Conservation (phyloP, 2,797 vertebrate species). For the Scleropages formosus region DNA sequence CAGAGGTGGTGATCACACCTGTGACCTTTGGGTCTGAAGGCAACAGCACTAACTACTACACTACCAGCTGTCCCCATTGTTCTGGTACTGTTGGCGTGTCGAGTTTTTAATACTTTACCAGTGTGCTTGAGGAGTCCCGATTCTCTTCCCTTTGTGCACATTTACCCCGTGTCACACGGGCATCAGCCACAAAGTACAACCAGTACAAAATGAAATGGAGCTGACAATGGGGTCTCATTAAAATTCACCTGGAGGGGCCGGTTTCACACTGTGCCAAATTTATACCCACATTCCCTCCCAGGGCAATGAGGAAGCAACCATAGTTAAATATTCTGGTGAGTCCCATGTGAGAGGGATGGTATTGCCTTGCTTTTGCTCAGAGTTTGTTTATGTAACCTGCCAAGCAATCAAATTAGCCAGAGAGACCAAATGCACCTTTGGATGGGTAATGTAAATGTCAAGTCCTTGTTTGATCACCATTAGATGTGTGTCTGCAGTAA, state of each 20-base stretch:
- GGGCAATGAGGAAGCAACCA: conserved; percentile 15
- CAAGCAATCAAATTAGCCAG: conserved; percentile 31
- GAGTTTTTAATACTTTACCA: too few relatives aligned
- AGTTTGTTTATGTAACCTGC: conserved; percentile 32
- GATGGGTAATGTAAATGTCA: conserved; percentile 37
- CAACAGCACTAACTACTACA: too few relatives aligned
- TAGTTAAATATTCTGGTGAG: conserved; percentile 20
- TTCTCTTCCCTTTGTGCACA: too few relatives aligned
- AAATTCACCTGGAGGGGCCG: background rate
- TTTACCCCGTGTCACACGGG: too few relatives aligned
- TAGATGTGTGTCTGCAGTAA: conserved; percentile 30
- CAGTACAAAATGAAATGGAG: background rate
- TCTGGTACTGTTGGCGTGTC: too few relatives aligned
- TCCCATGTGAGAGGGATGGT: background rate
- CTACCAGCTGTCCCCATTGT: too few relatives aligned
- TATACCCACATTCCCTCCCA: conserved; percentile 1
- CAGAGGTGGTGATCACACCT: too few relatives aligned
- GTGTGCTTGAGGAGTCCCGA: too few relatives aligned
- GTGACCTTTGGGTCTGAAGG: too few relatives aligned
- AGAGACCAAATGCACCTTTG: conserved; percentile 31
- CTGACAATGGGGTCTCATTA: background rate
- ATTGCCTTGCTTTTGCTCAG: background rate
- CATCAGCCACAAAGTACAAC: background rate
- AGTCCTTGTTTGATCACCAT: conserved; percentile 31
- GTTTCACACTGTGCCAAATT: background rate